Evolutionary conservation across 2,797 vertebrate genomes (phyloP), one percentile per base, ranked within the genome.

Genomic region (Catostomus latipinnis): DNA sequence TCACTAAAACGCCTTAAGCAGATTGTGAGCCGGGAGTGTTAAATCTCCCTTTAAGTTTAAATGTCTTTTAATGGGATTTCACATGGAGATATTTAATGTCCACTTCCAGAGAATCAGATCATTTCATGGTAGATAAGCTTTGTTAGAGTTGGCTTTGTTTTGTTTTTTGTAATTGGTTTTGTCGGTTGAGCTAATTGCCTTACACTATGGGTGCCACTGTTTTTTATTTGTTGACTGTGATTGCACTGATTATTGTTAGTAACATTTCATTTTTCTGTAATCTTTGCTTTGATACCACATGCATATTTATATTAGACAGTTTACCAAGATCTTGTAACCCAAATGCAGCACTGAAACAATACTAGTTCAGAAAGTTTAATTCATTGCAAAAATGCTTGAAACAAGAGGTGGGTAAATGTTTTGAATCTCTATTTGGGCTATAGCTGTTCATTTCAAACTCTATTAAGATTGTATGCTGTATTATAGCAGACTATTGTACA

Each of bases 161-260:
- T 43, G 3, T 8, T 70, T 43, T 43, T 71, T 76, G 53, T 58
- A 8, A 57, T 79, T 73, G 70, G 53, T 73, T 67, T 67, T 60
- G 43, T 34, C 2, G 34, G 34, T 34, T 34, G 34, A 34, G 34
- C 34, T 34, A 34, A 34, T 34, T 34, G 34, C 34, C 34, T 34
- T 34, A 34, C 34, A 34, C 34, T 34, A 34, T 73, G 78, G 78
- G 70, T 76, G 34, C 48, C 53, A 61, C 8, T 65, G 18, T 22
- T 74, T 63, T 65, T 49, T 22, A 61, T 78, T 69, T 63, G 43
- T 85, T 68, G 52, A 76, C 68, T 61, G 82, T 83, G 46, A 83
- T 85, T 83, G 84, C 81, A 85, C 84, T 83, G 78, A 83, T 65
- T 75, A 74, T 71, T 71, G 57, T 53, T 69, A 43, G 14, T 67